Evolutionary conservation across 2,797 vertebrate genomes (phyloP).

Genomic region (Enteromius anoplus): DNA sequence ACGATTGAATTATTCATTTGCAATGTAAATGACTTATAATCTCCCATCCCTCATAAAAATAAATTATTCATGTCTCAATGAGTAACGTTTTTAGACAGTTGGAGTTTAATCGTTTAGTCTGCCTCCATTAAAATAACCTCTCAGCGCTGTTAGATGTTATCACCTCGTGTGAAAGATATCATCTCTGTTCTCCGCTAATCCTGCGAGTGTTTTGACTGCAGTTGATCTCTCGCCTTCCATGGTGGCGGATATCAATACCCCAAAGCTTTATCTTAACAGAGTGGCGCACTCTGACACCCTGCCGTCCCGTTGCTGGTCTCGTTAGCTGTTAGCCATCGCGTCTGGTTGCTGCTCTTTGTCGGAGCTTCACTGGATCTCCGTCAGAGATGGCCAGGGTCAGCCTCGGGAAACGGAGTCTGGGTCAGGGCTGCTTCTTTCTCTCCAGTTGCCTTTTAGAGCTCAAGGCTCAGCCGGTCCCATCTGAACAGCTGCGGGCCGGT

Average conservation of each 20-base stretch:
- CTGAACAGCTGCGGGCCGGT: constrained; percentile 51
- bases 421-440: constrained; percentile 20
- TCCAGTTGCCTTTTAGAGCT: constrained; percentile 23
- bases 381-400: constrained; percentile 22
- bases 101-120: constrained; percentile 42
- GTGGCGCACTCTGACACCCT: constrained; percentile 14
- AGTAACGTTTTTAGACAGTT: constrained; percentile 34
- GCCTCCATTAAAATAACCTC: constrained; percentile 45
- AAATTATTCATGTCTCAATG: constrained; percentile 50
- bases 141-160: constrained; percentile 44
- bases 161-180: constrained; percentile 35
- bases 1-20: constrained; percentile 54
- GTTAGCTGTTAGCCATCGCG: constrained; percentile 12
- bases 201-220: constrained; percentile 28
- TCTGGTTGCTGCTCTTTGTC: constrained; percentile 35
- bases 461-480: constrained; percentile 37
- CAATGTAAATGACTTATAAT: constrained; percentile 59
- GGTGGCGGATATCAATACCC: constrained; percentile 26
- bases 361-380: constrained; percentile 20
- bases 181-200: constrained; percentile 34
- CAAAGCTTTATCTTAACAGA: constrained; percentile 38
- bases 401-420: constrained; percentile 15
- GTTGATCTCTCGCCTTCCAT: constrained; percentile 19
- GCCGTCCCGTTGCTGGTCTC: background rate
- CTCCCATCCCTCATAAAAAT: constrained; percentile 42